Percentiles rank a stretch among this genome's conserved stretches.
Evolutionary conservation across 1,140 invertebrate genomes (phyloP).

Genomic region (Heliconius eleuchia): DNA sequence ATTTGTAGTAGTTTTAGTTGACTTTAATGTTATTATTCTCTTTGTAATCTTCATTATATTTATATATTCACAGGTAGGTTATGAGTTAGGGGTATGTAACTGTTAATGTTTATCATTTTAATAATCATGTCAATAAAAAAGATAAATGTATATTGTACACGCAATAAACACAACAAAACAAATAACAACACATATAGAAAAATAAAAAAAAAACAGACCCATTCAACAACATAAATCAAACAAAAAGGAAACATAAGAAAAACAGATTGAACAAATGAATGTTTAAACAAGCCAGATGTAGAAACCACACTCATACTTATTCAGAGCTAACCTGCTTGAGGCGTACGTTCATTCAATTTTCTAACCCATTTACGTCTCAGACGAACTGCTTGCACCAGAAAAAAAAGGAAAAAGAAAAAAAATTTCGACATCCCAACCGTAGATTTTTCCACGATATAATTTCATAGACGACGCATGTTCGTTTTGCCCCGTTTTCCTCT

Average conservation of each 20-base stretch:
- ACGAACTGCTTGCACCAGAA: slow-evolving; percentile 62
- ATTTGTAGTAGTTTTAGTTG: too few species aligned
- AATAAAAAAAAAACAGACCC: background rate
- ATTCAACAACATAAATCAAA: slow-evolving; percentile 16
- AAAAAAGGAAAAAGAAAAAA: slow-evolving; percentile 48
- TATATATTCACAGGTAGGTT: too few species aligned
- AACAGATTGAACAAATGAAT: slow-evolving; percentile 45
- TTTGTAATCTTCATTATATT: too few species aligned
- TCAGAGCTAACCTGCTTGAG: slow-evolving; percentile 62
- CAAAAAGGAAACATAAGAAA: slow-evolving; percentile 34
- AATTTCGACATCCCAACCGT: slow-evolving; percentile 61
- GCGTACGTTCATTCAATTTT: slow-evolving; percentile 75
- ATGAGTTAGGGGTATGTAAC: too few species aligned
- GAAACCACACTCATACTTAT: slow-evolving; percentile 61
- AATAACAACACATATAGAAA: background rate
- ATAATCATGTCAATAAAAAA: background rate
- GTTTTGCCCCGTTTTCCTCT: slow-evolving; percentile 69
- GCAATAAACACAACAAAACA: background rate
- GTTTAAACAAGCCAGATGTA: slow-evolving; percentile 53
- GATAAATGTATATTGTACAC: background rate
- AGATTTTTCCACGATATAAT: slow-evolving; percentile 75
- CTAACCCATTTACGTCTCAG: slow-evolving; percentile 79
- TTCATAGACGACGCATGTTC: slow-evolving; percentile 70
- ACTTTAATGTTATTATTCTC: too few species aligned
- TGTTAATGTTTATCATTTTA: too few species aligned